These are phyloP conservation scores for Beris chalybata DNA, from an alignment of 2,888 invertebrate species.

Conservation along the genomic window DNA sequence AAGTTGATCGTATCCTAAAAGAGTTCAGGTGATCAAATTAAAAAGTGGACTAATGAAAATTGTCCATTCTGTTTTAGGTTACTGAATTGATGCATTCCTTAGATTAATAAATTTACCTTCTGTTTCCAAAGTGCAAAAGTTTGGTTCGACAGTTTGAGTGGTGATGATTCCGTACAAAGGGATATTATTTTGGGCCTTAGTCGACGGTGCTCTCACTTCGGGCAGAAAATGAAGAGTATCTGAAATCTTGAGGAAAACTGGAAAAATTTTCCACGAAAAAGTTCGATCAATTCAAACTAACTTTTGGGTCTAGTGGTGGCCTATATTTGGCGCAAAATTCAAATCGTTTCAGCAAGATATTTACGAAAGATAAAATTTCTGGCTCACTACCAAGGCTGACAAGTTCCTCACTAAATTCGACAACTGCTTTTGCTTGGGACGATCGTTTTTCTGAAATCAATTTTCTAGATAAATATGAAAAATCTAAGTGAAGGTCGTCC, in stretches of 20 bases:
- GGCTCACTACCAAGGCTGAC: conserved; percentile 68
- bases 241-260: conserved; percentile 48
- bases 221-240: conserved; percentile 61
- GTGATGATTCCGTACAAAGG: conserved; percentile 63
- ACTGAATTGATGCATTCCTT: too few relatives aligned
- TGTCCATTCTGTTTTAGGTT: too few relatives aligned
- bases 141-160: conserved; percentile 66
- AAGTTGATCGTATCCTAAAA: conserved; percentile 54
- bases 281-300: conserved; percentile 34
- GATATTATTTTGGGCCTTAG: conserved; percentile 54
- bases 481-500: not conserved
- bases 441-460: conserved; percentile 59
- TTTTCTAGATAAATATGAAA: not conserved
- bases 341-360: conserved; percentile 66
- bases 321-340: conserved; percentile 64
- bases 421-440: conserved; percentile 62
- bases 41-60: not conserved
- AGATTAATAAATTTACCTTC: conserved; percentile 43
- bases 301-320: conserved; percentile 55
- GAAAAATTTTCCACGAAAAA: conserved; percentile 9
- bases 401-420: conserved; percentile 68
- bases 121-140: conserved; percentile 62
- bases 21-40: not conserved
- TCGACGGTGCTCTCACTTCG: conserved; percentile 58
- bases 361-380: conserved; percentile 70